These are phyloP conservation scores for Unio pictorum DNA, from an alignment of 2,888 invertebrate species.

Conservation along the genomic window DNA sequence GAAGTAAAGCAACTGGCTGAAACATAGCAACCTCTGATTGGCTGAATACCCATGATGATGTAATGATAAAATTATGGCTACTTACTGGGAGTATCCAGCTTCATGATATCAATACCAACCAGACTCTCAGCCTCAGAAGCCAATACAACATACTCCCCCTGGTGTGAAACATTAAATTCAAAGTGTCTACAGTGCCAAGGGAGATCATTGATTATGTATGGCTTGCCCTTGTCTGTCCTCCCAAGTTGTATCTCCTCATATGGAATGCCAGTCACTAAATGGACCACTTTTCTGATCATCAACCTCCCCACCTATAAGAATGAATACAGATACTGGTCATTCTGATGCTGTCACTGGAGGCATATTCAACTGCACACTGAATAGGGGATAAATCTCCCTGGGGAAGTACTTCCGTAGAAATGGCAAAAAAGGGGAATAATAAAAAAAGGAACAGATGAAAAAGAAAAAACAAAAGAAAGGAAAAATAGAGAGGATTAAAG, in stretches of 20 bases:
- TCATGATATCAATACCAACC: constrained; percentile 87
- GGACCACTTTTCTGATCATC: constrained; percentile 86
- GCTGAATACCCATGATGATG: no score
- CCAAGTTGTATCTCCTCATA: constrained; percentile 78
- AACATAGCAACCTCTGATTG: no score
- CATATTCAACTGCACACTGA: no score
- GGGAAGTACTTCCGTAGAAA: no score
- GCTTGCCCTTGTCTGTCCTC: constrained; percentile 71
- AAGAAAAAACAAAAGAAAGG: no score
- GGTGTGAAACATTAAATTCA: constrained; percentile 93
- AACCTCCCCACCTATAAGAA: constrained; percentile 79
- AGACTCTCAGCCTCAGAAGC: constrained; percentile 71
- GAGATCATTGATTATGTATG: constrained; percentile 53
- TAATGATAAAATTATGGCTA: constrained; percentile 1
- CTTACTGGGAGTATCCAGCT: constrained; percentile 78
- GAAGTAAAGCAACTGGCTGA: no score
- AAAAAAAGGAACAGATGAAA: no score
- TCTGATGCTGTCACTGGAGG: background rate
- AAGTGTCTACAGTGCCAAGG: constrained; percentile 51
- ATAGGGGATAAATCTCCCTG: no score
- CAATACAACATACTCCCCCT: constrained; percentile 88
- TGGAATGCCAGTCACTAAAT: constrained; percentile 76
- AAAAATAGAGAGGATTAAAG: no score
- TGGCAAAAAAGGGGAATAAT: no score
- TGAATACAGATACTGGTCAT: constrained; percentile 3